Percentiles rank a stretch among this genome's conserved stretches.
Conservation (phyloP, 2,888 invertebrate genomes). For the Caenorhabditis sp. region DNA sequence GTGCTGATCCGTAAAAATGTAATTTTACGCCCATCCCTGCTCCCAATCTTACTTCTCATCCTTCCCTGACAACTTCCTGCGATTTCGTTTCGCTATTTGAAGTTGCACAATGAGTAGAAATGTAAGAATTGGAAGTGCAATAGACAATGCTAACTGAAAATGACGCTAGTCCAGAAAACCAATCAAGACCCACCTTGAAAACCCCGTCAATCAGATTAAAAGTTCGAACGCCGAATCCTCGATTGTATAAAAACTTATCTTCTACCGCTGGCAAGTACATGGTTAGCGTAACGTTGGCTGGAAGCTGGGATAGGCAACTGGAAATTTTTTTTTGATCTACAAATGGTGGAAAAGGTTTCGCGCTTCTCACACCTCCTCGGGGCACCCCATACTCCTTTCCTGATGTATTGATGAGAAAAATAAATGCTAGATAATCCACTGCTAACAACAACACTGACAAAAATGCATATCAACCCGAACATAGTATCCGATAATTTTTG, state of each 20-base stretch:
- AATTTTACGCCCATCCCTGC: too few relatives aligned
- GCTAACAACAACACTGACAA: background rate
- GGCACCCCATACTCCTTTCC: background rate
- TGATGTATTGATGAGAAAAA: background rate
- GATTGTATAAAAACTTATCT: background rate
- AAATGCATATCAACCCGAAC: background rate
- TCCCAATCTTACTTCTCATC: background rate
- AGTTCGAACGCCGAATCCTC: background rate
- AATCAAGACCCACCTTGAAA: background rate
- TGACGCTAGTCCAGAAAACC: background rate
- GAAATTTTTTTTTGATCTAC: background rate
- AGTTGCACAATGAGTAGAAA: background rate
- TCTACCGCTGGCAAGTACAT: background rate
- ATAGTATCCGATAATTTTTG: background rate
- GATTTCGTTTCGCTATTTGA: background rate
- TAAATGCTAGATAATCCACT: background rate
- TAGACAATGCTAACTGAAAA: background rate
- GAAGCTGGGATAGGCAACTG: background rate
- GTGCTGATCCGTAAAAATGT: too few relatives aligned
- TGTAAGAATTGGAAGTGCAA: background rate
- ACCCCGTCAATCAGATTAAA: background rate
- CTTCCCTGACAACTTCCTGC: slow-evolving; percentile 3
- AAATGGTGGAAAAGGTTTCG: background rate
- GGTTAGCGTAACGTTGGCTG: background rate
- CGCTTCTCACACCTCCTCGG: background rate